Percentiles rank a stretch among this genome's conserved stretches.
Conservation (phyloP, 2,888 invertebrate species). For the Prosapia bicincta region DNA sequence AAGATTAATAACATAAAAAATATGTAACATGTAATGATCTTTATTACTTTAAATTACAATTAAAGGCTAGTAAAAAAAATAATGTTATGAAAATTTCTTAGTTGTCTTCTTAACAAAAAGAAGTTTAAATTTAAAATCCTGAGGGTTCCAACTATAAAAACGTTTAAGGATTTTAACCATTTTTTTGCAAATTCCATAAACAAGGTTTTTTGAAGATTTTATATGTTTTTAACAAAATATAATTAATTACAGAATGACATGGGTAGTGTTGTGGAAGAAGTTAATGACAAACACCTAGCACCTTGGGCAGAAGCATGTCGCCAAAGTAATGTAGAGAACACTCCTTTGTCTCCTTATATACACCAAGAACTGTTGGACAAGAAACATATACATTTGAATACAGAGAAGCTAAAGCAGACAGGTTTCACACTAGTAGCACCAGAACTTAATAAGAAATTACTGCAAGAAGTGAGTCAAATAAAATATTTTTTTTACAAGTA, state of each 20-base stretch:
- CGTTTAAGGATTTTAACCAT: too few relatives aligned
- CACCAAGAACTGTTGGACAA: conserved; percentile 78
- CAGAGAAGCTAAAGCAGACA: conserved; percentile 57
- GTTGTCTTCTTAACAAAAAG: too few relatives aligned
- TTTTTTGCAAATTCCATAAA: too few relatives aligned
- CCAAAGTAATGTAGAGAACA: conserved; percentile 69
- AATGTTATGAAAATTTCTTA: too few relatives aligned
- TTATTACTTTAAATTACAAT: too few relatives aligned
- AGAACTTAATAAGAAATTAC: conserved; percentile 55
- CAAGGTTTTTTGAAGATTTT: too few relatives aligned
- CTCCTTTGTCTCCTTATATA: conserved; percentile 85
- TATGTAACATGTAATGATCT: too few relatives aligned
- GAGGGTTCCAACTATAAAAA: too few relatives aligned
- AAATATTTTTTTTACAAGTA: neutral
- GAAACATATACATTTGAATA: conserved; percentile 73
- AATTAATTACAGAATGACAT: conserved; percentile 8
- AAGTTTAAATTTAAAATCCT: too few relatives aligned
- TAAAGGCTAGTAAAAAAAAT: too few relatives aligned
- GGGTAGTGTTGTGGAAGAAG: conserved; percentile 70
- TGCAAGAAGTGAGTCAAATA: conserved; percentile 55
- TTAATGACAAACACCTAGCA: conserved; percentile 88
- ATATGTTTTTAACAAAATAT: too few relatives aligned
- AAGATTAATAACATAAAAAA: too few relatives aligned
- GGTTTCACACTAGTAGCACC: conserved; percentile 62
- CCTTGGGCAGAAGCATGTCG: conserved; percentile 90